Conservation (phyloP, 2,888 invertebrate genomes). For the Hyppa rectilinea region DNA sequence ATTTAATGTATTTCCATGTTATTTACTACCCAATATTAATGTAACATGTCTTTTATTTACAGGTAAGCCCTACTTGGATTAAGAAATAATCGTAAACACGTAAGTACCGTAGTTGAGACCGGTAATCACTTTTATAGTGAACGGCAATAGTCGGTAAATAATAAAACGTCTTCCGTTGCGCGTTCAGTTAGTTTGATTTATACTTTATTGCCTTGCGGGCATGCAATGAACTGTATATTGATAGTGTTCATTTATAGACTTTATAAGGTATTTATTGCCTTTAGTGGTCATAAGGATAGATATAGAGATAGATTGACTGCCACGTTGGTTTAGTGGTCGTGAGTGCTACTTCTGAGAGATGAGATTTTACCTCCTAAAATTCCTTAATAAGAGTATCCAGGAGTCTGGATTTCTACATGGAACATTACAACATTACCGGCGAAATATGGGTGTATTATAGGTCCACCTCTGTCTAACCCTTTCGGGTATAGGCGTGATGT, state of each 20-base stretch:
- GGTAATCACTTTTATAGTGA: slow-evolving; percentile 30
- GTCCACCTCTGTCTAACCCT: no score
- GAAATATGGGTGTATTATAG: no score
- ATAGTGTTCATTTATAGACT: slow-evolving; percentile 13
- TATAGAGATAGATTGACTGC: no score
- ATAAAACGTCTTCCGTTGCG: slow-evolving; percentile 51
- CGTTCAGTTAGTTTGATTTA: slow-evolving; percentile 47
- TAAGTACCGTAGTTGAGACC: slow-evolving; percentile 37
- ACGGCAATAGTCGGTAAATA: slow-evolving; percentile 34
- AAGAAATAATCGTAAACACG: slow-evolving; percentile 39
- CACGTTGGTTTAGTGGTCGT: no score
- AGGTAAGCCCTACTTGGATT: slow-evolving; percentile 50
- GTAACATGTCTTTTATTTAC: slow-evolving; percentile 23
- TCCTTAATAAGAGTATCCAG: no score
- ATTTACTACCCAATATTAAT: slow-evolving; percentile 17
- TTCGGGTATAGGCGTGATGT: no score
- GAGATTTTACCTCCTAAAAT: no score
- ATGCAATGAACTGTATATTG: slow-evolving; percentile 42
- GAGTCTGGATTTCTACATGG: no score
- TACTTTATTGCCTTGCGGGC: slow-evolving; percentile 37
- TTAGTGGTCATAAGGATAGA: neutral
- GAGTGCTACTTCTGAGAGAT: no score
- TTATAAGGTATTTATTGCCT: slow-evolving; percentile 12
- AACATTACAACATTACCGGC: no score
- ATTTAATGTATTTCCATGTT: neutral